phyloP scores from a whole-genome alignment of 2,888 invertebrate genomes.

The Heliconius erato region DNA sequence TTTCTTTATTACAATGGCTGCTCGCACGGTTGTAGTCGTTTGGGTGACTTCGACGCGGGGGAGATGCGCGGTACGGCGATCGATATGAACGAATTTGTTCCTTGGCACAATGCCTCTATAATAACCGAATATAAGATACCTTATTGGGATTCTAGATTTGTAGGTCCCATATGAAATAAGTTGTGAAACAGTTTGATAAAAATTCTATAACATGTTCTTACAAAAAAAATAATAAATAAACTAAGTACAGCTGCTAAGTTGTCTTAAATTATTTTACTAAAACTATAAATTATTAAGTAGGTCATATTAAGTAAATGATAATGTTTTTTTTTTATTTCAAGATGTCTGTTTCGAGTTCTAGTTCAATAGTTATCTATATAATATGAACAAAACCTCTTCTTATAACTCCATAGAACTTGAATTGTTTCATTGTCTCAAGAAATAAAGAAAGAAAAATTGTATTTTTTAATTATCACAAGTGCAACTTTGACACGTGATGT shows the following conservation, averaged over 20 bases:
- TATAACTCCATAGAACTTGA: background rate
- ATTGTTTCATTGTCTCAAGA: background rate
- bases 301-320: background rate
- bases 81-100: conserved; percentile 66
- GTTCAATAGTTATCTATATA: background rate
- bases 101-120: conserved; percentile 49
- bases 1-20: conserved; percentile 71
- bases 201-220: background rate
- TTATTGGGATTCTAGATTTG: conserved; percentile 26
- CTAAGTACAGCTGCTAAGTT: background rate
- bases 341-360: background rate
- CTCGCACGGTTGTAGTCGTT: conserved; percentile 63
- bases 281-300: background rate
- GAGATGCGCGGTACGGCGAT: conserved; percentile 74
- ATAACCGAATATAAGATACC: conserved; percentile 44
- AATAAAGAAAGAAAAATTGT: background rate
- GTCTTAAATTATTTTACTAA: background rate
- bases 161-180: conserved; percentile 23
- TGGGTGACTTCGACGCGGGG: conserved; percentile 63
- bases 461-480: background rate
- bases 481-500: background rate
- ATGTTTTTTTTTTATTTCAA: background rate
- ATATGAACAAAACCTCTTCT: background rate
- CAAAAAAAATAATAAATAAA: background rate
- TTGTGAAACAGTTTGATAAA: background rate